A percentile compares a stretch with the other conserved stretches of the same genome.
Evolutionary conservation across 2,888 invertebrate genomes (phyloP).

Genomic region (Galerucella nymphaeae): DNA sequence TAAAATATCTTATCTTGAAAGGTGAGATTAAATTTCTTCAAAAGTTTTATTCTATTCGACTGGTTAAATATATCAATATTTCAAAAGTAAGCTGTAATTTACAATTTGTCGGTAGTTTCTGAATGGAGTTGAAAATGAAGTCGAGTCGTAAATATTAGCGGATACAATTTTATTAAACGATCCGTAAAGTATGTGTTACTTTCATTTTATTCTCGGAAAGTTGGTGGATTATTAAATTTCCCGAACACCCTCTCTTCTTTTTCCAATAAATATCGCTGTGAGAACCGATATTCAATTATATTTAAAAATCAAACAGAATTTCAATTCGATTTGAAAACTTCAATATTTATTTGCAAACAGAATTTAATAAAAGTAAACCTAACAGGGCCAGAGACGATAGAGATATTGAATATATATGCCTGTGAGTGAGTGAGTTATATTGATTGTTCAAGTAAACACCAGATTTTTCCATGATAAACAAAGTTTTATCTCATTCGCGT

Average conservation of each 20-base stretch:
- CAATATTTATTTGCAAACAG: neutral
- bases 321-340: conserved; percentile 3
- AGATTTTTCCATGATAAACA: too few relatives aligned
- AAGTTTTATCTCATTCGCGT: too few relatives aligned
- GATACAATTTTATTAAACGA: neutral
- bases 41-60: too few relatives aligned
- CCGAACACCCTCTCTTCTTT: neutral
- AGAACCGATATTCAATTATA: conserved; percentile 2
- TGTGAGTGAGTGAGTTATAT: too few relatives aligned
- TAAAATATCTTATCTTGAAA: too few relatives aligned
- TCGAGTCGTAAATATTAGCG: neutral
- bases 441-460: too few relatives aligned
- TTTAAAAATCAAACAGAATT: neutral
- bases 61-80: neutral
- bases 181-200: neutral
- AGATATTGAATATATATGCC: too few relatives aligned
- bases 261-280: neutral
- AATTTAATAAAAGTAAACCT: neutral
- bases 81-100: neutral
- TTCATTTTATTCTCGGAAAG: neutral
- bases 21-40: too few relatives aligned
- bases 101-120: neutral
- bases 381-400: neutral
- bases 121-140: neutral
- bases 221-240: neutral